Evolutionary conservation across 1,140 invertebrate genomes (phyloP), one percentile per base, ranked within the genome.

Genomic region (Onthophagus taurus): DNA sequence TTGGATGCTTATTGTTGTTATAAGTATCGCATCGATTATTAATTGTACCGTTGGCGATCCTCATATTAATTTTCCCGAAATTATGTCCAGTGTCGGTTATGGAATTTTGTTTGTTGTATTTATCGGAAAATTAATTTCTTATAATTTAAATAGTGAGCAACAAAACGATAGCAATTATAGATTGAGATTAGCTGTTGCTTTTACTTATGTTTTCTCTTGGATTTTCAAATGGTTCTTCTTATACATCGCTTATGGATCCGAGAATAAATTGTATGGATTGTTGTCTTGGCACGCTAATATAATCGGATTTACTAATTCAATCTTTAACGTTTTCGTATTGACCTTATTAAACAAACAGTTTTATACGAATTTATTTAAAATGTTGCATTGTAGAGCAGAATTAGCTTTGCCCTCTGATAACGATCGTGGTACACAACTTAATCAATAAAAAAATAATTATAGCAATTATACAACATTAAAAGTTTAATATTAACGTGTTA

Each of bases 101-200:
- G 37, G 21, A 4, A 41, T 41, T 1, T 29, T 41, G 37, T 41
- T 41, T 29, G 21, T 41, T 24, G 29, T 41, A 17, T 41, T 41
- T 17, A 24, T 41, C 3, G 13, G 7, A 16, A 41, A 41, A 30
- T 29, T 41, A 18, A 41, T 41, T 4, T 26, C 29, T 3, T 41
- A 41, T 17, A 41, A 41, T n/a, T 18, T 41, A 16, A 41, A 24
- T 26, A n/a, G 19, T 4, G 37, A 41, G 21, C 37, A 41, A 14
- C 37, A 41, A 29, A 41, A 41, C 18, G 37, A 41, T n/a, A 41
- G 37, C 24, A 41, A 41, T 16, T 41, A 41, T n/a, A 41, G 37
- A 16, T 24, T 41, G 12, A 24, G 37, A 30, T 41, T 41, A 18
- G 37, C 37, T 11, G 37, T 41, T 2, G 37, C 37, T 3, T 41